A percentile compares a stretch with the other conserved stretches of the same genome.
Conservation (phyloP, 2,888 invertebrate genomes). For the Cosmia trapezina region DNA sequence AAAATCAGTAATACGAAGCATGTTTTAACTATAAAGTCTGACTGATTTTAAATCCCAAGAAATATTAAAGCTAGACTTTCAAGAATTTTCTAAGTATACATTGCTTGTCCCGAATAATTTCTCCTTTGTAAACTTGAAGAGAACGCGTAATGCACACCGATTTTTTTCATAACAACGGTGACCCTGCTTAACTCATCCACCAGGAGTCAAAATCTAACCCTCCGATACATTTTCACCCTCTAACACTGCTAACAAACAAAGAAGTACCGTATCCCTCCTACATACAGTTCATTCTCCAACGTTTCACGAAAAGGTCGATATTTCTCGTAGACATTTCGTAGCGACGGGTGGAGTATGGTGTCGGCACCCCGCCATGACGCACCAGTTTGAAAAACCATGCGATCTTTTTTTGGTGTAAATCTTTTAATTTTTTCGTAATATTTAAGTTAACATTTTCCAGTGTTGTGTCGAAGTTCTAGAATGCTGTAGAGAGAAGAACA, state of each 20-base stretch:
- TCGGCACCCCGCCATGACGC: too few species aligned
- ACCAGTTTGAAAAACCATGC: too few species aligned
- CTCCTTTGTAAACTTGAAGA: neutral
- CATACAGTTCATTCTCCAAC: conserved; percentile 53
- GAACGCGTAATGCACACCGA: conserved; percentile 42
- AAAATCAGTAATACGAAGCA: neutral
- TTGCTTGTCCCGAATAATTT: conserved; percentile 16
- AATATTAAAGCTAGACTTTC: conserved; percentile 8
- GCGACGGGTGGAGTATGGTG: conserved; percentile 76
- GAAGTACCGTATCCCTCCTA: conserved; percentile 2
- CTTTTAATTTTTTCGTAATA: too few species aligned
- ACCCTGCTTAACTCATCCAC: conserved; percentile 35
- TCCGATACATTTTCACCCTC: conserved; percentile 41
- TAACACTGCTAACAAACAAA: conserved; percentile 32
- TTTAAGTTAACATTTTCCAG: too few species aligned
- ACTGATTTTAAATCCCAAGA: neutral
- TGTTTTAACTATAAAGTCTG: neutral
- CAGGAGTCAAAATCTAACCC: conserved; percentile 52
- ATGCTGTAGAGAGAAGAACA: too few species aligned
- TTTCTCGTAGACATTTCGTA: conserved; percentile 74
- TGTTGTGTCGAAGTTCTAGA: too few species aligned
- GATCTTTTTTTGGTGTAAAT: too few species aligned
- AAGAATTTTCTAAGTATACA: conserved; percentile 19
- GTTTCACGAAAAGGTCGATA: conserved; percentile 75
- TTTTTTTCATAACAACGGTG: neutral